Base-by-base conservation (phyloP, 2,113 vertebrate species). In the Sardina pilchardus region DNA sequence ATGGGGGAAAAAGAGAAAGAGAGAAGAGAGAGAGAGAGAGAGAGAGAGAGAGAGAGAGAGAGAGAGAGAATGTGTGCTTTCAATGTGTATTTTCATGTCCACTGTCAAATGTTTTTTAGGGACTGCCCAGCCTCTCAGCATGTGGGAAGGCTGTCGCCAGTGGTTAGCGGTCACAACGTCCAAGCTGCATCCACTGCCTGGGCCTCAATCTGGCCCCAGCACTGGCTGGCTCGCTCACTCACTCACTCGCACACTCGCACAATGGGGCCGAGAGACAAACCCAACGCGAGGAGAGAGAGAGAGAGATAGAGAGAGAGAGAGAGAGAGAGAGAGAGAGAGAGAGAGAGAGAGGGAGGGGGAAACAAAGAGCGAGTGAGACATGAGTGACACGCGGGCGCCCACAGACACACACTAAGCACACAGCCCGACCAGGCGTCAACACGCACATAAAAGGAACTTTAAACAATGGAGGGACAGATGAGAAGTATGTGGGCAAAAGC, bases 111-210 rank as follows among this genome's bases (percentile, higher is more conserved):
- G 67, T 78, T 78, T 53, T 56, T 71, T 24, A 47, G 36, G 5
- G 59, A 42, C 39, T 50, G 80, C 19, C 17, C 56, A 83, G 36
- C 81, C 45, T 44, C 48, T 17, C 6, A 67, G 45, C 78, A 26
- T 78, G 82, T 53, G 59, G 82, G 30, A 30, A 47, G 71, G 10
- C 50, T 86, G 85, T 86, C 63, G 30, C 82, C 81, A 50, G 82
- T n/a, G 82, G 85, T 86, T 86, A 86, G 63, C 21, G 26, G 45
- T 59, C 50, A 39, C 26, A 82, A 16, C n/a, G 80, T 82, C 85
- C 80, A 63, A 59, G 45, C 30, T 21, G 50, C 50, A 17, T 56
- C 50, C 50, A 19, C 50, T 19, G 50, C 63, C 63, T 67, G 63
- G n/a, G 63, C 63, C 56, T 30, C 63, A 30, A 34, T 4, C 71